These are phyloP conservation scores for Drosophila fungiperda DNA, from an alignment of 2,888 invertebrate species.

Conservation along the genomic window DNA sequence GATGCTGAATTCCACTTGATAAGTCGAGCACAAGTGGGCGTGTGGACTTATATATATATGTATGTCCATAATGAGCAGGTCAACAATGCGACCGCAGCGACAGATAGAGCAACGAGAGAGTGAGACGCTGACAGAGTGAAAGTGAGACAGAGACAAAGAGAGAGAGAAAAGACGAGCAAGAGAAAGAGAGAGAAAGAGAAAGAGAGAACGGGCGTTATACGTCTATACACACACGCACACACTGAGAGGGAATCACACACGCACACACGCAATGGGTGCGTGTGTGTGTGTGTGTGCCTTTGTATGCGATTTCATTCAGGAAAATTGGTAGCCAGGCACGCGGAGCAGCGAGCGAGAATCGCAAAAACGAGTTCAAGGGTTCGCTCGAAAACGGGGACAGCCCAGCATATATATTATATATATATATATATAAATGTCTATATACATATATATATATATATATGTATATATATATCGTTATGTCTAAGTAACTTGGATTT, in stretches of 20 bases:
- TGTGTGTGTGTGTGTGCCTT: slow-evolving; percentile 11
- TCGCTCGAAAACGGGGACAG: slow-evolving; percentile 58
- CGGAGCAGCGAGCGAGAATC: slow-evolving; percentile 55
- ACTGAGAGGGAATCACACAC: slow-evolving; percentile 16
- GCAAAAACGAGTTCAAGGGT: slow-evolving; percentile 79
- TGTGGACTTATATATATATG: slow-evolving; percentile 46
- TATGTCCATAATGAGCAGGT: slow-evolving; percentile 64
- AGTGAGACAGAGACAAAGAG: not conserved
- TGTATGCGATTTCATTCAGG: slow-evolving; percentile 80
- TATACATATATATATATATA: not conserved
- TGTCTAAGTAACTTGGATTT: slow-evolving; percentile 8
- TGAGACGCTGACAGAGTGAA: slow-evolving; percentile 1
- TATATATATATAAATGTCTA: not conserved
- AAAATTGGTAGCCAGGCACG: slow-evolving; percentile 68
- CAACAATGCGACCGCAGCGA: slow-evolving; percentile 59
- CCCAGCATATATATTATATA: slow-evolving; percentile 1
- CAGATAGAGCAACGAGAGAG: slow-evolving; percentile 38
- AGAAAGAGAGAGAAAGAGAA: slow-evolving; percentile 17
- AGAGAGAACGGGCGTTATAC: slow-evolving; percentile 11
- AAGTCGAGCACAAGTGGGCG: slow-evolving; percentile 45
- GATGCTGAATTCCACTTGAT: slow-evolving; percentile 59
- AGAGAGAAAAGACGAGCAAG: not conserved
- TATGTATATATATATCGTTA: not conserved
- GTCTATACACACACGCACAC: slow-evolving; percentile 17
- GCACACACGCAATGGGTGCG: slow-evolving; percentile 26